Conservation (phyloP, 2,113 vertebrate species). For the Loxodonta africana region DNA sequence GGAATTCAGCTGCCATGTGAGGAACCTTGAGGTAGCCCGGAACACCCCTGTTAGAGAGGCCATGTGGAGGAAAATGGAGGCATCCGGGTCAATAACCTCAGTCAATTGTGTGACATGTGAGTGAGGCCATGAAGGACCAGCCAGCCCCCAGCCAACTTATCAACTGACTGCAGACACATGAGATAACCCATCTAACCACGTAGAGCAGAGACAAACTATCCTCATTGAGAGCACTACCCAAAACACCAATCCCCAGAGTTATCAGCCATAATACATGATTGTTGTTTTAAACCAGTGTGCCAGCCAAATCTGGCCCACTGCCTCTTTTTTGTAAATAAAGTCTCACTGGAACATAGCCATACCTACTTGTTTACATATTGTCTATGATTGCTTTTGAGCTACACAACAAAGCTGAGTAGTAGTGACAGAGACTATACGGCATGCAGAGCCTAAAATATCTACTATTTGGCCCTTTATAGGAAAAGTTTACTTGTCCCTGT, state of each 20-base stretch:
- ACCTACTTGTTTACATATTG: background rate
- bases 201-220: background rate
- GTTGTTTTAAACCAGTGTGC: background rate
- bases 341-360: background rate
- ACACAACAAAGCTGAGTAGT: background rate
- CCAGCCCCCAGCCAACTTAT: background rate
- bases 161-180: background rate
- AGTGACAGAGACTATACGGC: background rate
- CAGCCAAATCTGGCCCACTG: background rate
- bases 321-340: background rate
- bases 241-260: background rate
- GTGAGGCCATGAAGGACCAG: background rate
- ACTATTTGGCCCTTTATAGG: background rate
- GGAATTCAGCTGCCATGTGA: background rate
- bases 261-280: background rate
- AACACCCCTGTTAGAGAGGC: background rate
- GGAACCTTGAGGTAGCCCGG: background rate
- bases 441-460: background rate
- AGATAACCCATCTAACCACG: background rate
- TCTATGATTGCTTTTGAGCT: background rate
- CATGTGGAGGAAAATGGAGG: background rate
- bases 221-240: background rate
- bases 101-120: background rate
- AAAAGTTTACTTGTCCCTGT: constrained; percentile 27
- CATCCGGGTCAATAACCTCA: background rate